A percentile compares a stretch with the other conserved stretches of the same genome.
phyloP scores from a whole-genome alignment of 2,797 vertebrate genomes.

The Bradypodion ventrale region DNA sequence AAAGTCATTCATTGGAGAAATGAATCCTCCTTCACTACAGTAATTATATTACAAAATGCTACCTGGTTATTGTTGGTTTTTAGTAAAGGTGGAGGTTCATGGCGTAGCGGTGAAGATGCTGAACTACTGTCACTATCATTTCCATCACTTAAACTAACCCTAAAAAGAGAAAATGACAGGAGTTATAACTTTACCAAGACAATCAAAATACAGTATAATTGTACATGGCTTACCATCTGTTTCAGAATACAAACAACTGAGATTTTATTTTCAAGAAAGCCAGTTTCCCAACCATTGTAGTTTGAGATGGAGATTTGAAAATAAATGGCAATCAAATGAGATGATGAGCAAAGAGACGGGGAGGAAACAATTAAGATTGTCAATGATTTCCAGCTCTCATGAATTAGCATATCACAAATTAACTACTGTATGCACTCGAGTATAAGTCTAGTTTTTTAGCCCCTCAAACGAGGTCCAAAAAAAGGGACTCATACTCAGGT shows the following conservation, averaged over 20 bases:
- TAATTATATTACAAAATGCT: conserved; percentile 25
- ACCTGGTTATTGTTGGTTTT: conserved; percentile 92
- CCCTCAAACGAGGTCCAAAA: too few relatives aligned
- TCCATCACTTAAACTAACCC: conserved; percentile 93
- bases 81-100: conserved; percentile 83
- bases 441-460: too few relatives aligned
- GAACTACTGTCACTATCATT: conserved; percentile 93
- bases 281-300: neutral
- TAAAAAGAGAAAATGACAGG: conserved; percentile 58
- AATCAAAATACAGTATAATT: neutral
- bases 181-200: neutral
- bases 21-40: neutral
- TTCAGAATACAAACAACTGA: neutral
- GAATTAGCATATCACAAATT: neutral
- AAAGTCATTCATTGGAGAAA: neutral
- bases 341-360: neutral
- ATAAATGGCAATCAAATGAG: neutral
- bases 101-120: conserved; percentile 80
- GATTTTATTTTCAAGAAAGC: neutral
- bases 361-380: neutral
- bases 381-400: neutral
- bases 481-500: too few relatives aligned
- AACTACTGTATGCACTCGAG: neutral
- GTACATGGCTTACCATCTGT: neutral
- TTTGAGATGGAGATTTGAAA: neutral